Base-by-base conservation (phyloP, 1,140 invertebrate species). In the Drosophila lacertosa region DNA sequence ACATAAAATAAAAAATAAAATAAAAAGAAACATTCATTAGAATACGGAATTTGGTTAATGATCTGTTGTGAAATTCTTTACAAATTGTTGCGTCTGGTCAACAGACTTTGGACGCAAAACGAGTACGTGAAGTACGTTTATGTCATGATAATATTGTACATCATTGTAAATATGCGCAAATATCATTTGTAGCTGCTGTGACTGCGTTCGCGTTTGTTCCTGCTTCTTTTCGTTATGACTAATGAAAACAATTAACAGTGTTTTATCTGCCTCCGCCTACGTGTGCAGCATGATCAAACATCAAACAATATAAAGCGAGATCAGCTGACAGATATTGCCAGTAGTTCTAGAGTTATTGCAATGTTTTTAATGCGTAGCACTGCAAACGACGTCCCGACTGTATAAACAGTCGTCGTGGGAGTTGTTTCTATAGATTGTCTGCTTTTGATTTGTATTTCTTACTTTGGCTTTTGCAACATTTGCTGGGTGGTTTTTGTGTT, bases 231-330 rank as follows among this genome's bases (percentile, higher is more conserved):
- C 62, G 13, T 40, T 59, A 67, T 84, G 80, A 84, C 76, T 84
- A 86, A 84, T 86, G 48, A 57, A 80, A 66, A 77, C 73, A 86
- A 84, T 84, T 81, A 84, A 69, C 67, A 67, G 68, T 63, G 69
- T 86, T 80, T 86, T 48, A 72, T 76, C 75, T 54, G 74, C 53
- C 60, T 65, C 42, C 40, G 48, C 16, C 50, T 45, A 84, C 80
- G 80, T 84, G 80, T 63, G 33, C 42, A 22, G 80, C 68, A 84
- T 84, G 51, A 55, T 5, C 3, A 72, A 64, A 45, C 35, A 37
- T 16, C 15, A 51, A 26, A 42, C 15, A 47, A 24, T 44, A 53
- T 29, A 42, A 37, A 63, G 57, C 59, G 40, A 32, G 39, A 35
- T 50, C 57, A 40, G 50, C 60, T 51, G 67, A 65, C 60, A 50